Percentiles rank a stretch among this genome's conserved stretches.
phyloP scores from a whole-genome alignment of 53 echinoderm and acorn worm genomes.

The Paracentrotus lividus region DNA sequence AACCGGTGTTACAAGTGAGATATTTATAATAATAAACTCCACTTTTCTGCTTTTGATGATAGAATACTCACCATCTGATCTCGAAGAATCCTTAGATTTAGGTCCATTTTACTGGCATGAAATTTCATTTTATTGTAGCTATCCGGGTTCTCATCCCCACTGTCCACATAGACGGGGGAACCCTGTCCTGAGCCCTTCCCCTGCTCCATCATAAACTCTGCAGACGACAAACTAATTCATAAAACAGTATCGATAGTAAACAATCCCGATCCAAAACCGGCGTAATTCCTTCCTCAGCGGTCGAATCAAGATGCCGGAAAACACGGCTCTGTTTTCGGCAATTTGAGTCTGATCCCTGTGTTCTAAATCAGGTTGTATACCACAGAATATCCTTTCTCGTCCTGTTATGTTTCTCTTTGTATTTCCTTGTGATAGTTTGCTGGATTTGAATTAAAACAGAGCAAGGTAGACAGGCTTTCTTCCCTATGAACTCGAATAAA shows the following conservation, averaged over 20 bases:
- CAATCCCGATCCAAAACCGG: slow-evolving; percentile 3
- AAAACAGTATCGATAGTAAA: neutral
- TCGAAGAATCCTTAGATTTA: slow-evolving; percentile 58
- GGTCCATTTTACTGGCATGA: slow-evolving; percentile 66
- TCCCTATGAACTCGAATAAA: neutral
- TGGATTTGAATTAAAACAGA: slow-evolving; percentile 8
- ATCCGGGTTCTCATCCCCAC: slow-evolving; percentile 51
- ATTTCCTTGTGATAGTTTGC: neutral
- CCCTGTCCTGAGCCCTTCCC: slow-evolving; percentile 55
- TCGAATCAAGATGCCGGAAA: slow-evolving; percentile 7
- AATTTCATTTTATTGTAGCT: slow-evolving; percentile 51
- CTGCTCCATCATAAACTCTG: neutral
- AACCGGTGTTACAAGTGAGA: no score
- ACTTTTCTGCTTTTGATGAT: no score
- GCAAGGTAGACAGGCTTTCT: slow-evolving; percentile 34
- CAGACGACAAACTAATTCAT: neutral
- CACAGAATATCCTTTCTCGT: neutral
- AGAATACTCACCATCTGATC: slow-evolving; percentile 62
- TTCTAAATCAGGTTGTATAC: neutral
- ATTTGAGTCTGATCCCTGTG: neutral
- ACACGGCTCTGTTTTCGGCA: slow-evolving; percentile 7
- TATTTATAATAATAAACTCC: no score
- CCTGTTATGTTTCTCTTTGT: slow-evolving; percentile 12
- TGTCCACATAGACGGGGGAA: slow-evolving; percentile 49
- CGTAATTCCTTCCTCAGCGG: neutral